Evolutionary conservation across 2,888 invertebrate genomes (phyloP).

Genomic region (Disparrhopalites patrizii): DNA sequence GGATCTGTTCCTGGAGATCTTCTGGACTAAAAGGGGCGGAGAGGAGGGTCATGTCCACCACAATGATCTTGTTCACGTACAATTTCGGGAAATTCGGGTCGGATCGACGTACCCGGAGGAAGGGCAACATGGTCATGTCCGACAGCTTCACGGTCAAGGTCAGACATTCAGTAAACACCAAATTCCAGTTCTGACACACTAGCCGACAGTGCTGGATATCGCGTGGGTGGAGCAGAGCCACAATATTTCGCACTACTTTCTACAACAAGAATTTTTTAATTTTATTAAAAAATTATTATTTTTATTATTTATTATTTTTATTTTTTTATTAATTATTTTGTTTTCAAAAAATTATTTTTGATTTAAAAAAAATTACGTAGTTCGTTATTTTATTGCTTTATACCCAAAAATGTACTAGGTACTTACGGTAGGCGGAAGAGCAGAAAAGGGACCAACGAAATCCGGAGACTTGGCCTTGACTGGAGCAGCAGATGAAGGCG

Average conservation of each 20-base stretch:
- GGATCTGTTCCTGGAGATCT: slow-evolving; percentile 13
- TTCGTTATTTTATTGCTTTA: too few relatives aligned
- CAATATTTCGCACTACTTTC: slow-evolving; percentile 8
- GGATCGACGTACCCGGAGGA: background rate
- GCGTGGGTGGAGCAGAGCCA: background rate
- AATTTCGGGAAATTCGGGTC: background rate
- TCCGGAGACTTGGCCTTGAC: too few relatives aligned
- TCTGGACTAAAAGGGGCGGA: slow-evolving; percentile 15
- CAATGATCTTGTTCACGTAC: slow-evolving; percentile 6
- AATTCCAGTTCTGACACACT: slow-evolving; percentile 13
- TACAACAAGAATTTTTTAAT: background rate
- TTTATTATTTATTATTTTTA: too few relatives aligned
- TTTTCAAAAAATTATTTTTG: too few relatives aligned
- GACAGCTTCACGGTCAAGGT: slow-evolving; percentile 4
- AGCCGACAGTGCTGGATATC: slow-evolving; percentile 7
- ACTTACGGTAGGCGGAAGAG: too few relatives aligned
- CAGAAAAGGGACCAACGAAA: too few relatives aligned
- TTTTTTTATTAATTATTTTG: too few relatives aligned
- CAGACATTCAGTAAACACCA: background rate
- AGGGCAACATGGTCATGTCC: slow-evolving; percentile 18
- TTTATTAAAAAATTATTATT: too few relatives aligned
- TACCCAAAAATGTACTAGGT: too few relatives aligned
- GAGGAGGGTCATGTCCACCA: background rate
- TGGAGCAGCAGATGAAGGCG: too few relatives aligned
- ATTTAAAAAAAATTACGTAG: too few relatives aligned